Evolutionary conservation across 2,797 vertebrate species (phyloP), one percentile per base, ranked within the genome.

Genomic region (Anguilla anguilla): DNA sequence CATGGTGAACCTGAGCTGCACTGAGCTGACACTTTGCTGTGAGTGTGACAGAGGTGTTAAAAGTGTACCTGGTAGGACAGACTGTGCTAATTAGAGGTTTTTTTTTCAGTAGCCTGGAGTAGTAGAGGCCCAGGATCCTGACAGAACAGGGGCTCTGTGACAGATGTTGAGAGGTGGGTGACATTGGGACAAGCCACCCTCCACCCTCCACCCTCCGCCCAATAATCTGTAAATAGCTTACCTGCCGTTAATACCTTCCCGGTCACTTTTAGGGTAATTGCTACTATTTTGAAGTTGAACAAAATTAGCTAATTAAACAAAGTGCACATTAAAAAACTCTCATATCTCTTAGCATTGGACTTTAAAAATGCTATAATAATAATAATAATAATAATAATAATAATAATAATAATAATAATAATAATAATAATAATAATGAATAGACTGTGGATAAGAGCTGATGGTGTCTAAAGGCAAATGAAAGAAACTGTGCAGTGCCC

Each of bases 121-220:
- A 6, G 28, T 85, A 6, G 28, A 10, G 84, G 13, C 35, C 35
- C 49, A 7, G n/a, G 25, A 28, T 22, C 7, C 5, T 88, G 55
- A 81, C 87, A 88, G 55, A 85, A 88, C 55, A 35, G 46, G 72
- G 72, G 22, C 84, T 85, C 84, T 13, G 74, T 88, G 87, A 88
- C 55, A 69, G 72, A 85, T 86, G 84, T 31, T 64, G 55, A 46
- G 35, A 28, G 87, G 72, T 86, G 84, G 74, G n/a, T 86, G 84
- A 82, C 84, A 82, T 85, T 55, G 28, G 69, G 19, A 81, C 6
- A 25, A 39, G 43, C 6, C 77, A 11, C 22, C 3, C 9, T 22
- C 77, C 31, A 15, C 69, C 77, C 9, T 15, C 74, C 43, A 22
- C 35, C 74, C 74, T n/a, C 13, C 77, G 77, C 77, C 77, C 43